Evolutionary conservation across 2,888 invertebrate species (phyloP).

Genomic region (Rhorus exstirpatorius): DNA sequence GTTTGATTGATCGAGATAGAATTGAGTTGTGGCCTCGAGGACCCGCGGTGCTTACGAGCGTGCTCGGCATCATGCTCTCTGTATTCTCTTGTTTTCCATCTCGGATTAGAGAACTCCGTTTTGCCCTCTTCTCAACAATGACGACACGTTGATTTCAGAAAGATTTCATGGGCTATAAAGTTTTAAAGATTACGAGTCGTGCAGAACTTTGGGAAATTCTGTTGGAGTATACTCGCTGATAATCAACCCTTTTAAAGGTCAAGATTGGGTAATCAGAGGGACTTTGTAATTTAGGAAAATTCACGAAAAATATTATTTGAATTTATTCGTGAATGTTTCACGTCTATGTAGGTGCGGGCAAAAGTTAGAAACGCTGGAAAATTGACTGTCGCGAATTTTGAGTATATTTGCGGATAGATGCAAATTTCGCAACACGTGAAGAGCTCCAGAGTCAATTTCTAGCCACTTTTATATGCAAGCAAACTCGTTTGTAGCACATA

Average conservation of each 20-base stretch:
- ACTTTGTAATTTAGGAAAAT: not conserved
- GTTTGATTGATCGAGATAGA: conserved; percentile 73
- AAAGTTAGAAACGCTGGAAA: too few species aligned
- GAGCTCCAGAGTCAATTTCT: too few species aligned
- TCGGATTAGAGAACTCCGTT: conserved; percentile 3
- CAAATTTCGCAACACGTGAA: too few species aligned
- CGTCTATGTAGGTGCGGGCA: too few species aligned
- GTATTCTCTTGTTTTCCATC: conserved; percentile 32
- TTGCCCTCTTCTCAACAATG: not conserved
- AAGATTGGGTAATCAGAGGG: not conserved
- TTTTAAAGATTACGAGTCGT: conserved; percentile 8
- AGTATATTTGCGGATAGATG: too few species aligned
- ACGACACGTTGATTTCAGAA: conserved; percentile 12
- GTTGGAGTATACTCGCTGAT: not conserved
- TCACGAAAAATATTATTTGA: not conserved
- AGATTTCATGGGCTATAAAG: conserved; percentile 14
- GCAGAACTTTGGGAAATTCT: not conserved
- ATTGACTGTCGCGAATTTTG: too few species aligned
- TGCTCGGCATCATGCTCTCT: conserved; percentile 7
- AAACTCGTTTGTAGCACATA: too few species aligned
- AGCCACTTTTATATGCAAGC: too few species aligned
- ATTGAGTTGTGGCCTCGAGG: conserved; percentile 70
- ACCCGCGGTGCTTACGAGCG: conserved; percentile 38
- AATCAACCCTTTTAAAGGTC: not conserved
- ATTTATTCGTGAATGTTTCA: not conserved